A percentile compares a stretch with the other conserved stretches of the same genome.
Evolutionary conservation across 2,888 invertebrate species (phyloP).

Genomic region (Ichneumon xanthorius): DNA sequence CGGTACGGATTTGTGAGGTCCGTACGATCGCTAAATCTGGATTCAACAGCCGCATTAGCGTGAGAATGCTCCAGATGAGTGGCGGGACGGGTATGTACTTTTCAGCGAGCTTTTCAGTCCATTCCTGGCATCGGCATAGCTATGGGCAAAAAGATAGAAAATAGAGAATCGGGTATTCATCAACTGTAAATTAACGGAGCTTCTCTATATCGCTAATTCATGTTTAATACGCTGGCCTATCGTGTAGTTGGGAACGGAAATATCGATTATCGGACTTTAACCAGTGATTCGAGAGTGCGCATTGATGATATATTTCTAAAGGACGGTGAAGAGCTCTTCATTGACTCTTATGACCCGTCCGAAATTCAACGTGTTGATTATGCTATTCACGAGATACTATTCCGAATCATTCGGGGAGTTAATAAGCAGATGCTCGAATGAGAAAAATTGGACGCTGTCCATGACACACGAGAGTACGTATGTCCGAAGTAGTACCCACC

Average conservation of each 20-base stretch:
- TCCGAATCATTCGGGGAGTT: background rate
- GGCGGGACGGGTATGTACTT: slow-evolving; percentile 21
- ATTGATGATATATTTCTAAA: slow-evolving; percentile 6
- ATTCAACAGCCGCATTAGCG: slow-evolving; percentile 55
- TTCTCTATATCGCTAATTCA: slow-evolving; percentile 29
- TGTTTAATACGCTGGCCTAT: slow-evolving; percentile 17
- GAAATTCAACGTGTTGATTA: slow-evolving; percentile 35
- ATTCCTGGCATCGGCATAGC: slow-evolving; percentile 2
- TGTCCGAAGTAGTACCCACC: background rate
- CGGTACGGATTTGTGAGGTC: slow-evolving; percentile 35
- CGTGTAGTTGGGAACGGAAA: slow-evolving; percentile 35
- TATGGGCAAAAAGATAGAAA: slow-evolving; percentile 23
- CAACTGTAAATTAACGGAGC: slow-evolving; percentile 45
- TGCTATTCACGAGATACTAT: slow-evolving; percentile 1
- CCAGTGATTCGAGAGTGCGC: background rate
- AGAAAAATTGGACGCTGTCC: slow-evolving; percentile 4
- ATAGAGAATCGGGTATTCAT: slow-evolving; percentile 30
- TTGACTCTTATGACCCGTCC: background rate
- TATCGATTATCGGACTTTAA: slow-evolving; percentile 37
- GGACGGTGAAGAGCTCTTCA: slow-evolving; percentile 13
- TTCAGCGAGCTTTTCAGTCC: slow-evolving; percentile 43
- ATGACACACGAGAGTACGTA: background rate
- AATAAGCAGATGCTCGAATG: background rate
- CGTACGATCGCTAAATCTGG: slow-evolving; percentile 53
- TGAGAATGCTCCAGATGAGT: slow-evolving; percentile 53